Percentiles rank a stretch among this genome's conserved stretches.
These are phyloP conservation scores for Campylorhamphus procurvoides DNA, from an alignment of 2,113 vertebrate species.

Conservation along the genomic window DNA sequence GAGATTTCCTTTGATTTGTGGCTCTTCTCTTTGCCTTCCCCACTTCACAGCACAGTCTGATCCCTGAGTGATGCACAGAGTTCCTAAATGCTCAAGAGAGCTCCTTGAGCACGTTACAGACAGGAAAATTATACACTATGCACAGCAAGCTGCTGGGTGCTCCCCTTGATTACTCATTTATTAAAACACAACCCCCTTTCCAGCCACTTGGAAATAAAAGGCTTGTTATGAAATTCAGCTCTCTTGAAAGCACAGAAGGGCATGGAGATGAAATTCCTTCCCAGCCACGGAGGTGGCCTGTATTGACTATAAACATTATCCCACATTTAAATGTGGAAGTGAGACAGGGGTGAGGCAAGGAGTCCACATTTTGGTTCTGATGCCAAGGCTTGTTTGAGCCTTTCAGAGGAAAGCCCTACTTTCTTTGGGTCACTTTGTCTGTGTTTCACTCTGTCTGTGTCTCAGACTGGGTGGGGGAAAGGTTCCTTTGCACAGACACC, in stretches of 20 bases:
- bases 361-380: not conserved
- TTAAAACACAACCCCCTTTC: not conserved
- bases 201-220: not conserved
- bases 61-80: not conserved
- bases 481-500: constrained; percentile 22
- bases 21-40: not conserved
- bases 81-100: not conserved
- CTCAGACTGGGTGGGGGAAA: constrained; percentile 32
- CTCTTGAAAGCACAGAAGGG: not conserved
- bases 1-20: not conserved
- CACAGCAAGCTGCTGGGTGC: not conserved
- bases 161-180: constrained; percentile 18
- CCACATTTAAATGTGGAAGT: constrained; percentile 34
- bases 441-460: not conserved
- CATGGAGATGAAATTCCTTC: not conserved
- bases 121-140: not conserved
- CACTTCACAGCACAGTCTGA: not conserved
- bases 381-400: not conserved
- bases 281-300: not conserved
- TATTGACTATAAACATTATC: constrained; percentile 11
- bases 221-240: not conserved
- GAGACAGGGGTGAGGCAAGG: not conserved
- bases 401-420: not conserved
- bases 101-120: not conserved
- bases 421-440: not conserved